phyloP scores from a whole-genome alignment of 2,797 vertebrate genomes.

The Sebastes hubbsi region DNA sequence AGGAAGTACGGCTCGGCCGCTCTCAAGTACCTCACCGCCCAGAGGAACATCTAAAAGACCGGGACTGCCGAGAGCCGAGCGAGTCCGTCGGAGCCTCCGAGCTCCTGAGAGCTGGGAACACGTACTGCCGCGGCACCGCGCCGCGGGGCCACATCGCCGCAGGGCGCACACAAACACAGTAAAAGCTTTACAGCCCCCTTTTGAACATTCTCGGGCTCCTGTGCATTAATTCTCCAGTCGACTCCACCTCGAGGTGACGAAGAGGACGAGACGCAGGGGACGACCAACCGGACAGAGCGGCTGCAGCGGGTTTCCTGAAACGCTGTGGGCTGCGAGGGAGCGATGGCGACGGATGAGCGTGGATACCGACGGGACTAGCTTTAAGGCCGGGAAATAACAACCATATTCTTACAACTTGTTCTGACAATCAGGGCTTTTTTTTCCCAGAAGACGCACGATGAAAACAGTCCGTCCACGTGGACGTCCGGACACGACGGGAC shows the following conservation, averaged over 20 bases:
- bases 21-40: conserved; percentile 95
- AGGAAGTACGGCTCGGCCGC: conserved; percentile 91
- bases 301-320: conserved; percentile 8
- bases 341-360: not conserved
- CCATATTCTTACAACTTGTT: conserved; percentile 62
- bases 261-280: conserved; percentile 11
- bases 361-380: conserved; percentile 53
- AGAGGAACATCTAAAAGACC: conserved; percentile 83
- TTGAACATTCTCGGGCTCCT: conserved; percentile 34
- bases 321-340: not conserved
- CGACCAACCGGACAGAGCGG: not conserved
- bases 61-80: conserved; percentile 11
- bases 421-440: conserved; percentile 83
- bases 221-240: conserved; percentile 50
- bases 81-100: conserved; percentile 10
- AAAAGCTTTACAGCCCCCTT: conserved; percentile 60
- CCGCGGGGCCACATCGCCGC: not conserved
- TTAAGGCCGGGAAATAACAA: conserved; percentile 54
- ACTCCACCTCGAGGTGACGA: conserved; percentile 1
- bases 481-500: too few species aligned
- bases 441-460: conserved; percentile 35
- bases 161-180: conserved; percentile 16
- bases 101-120: conserved; percentile 2
- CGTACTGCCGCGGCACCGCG: not conserved
- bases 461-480: conserved; percentile 11